These are phyloP conservation scores for Pogona vitticeps DNA, from an alignment of 2,113 vertebrate species.

Conservation along the genomic window DNA sequence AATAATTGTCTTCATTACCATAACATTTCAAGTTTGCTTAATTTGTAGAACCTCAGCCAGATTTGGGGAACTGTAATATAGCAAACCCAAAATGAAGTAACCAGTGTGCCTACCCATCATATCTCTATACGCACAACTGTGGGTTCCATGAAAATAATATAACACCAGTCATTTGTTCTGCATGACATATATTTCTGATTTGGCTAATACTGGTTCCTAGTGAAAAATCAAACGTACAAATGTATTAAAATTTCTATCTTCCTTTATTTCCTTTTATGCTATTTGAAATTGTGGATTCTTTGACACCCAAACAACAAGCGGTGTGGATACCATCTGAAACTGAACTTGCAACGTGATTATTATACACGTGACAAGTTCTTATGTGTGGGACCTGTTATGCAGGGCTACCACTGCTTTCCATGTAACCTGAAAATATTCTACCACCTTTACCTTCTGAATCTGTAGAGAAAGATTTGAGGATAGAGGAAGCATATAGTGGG, in stretches of 20 bases:
- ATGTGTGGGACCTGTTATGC: not conserved
- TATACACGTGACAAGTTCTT: not conserved
- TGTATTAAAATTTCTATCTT: not conserved
- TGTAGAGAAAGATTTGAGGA: not conserved
- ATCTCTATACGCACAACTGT: not conserved
- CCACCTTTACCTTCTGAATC: not conserved
- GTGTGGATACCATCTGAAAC: too few relatives aligned
- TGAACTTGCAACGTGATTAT: not conserved
- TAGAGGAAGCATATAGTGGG: too few relatives aligned
- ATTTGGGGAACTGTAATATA: too few relatives aligned
- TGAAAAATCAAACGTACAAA: not conserved
- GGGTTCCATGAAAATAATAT: conserved; percentile 16
- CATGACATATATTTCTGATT: not conserved
- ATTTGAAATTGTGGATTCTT: not conserved
- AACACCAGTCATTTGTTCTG: conserved; percentile 33
- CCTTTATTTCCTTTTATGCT: not conserved
- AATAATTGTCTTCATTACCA: too few relatives aligned
- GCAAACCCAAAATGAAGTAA: not conserved
- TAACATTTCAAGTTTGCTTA: too few relatives aligned
- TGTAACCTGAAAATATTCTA: too few relatives aligned
- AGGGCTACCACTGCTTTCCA: not conserved
- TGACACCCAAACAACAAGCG: not conserved
- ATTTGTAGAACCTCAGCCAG: too few relatives aligned
- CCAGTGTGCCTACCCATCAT: not conserved
- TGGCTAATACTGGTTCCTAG: not conserved